Base-by-base conservation (phyloP, 2,888 invertebrate genomes). In the Synanthedon myopaeformis region DNA sequence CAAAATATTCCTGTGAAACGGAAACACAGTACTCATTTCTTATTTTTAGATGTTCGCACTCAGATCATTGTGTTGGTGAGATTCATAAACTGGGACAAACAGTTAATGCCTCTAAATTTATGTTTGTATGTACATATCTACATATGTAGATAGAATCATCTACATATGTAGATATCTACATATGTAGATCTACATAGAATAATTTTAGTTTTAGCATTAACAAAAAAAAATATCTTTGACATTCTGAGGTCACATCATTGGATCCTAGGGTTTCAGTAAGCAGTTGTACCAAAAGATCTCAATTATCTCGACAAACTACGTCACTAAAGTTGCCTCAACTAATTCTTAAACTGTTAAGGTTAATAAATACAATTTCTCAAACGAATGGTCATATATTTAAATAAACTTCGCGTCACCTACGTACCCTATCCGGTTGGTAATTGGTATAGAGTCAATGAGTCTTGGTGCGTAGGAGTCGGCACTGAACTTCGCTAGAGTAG, bases 401-500 rank as follows among this genome's bases (percentile, higher is more conserved):
- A 77, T 76, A 74, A 70, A 72, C 59, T 66, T 59, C 62, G 66
- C 69, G 70, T 72, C 69, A 70, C 63, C 61, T 61, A 59, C 60
- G 65, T 58, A 64, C 62, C 55, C 53, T 59, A 64, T 67, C 66
- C 41, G 51, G 12, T 12, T n/a, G 35, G 66, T 65, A 58, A 5
- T 12, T n/a, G 35, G 66, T 65, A 58, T 67, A 65, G 67, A 78
- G 74, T 80, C 76, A 82, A 81, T 79, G 76, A 78, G 74, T 64
- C 59, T 63, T 55, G 59, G 59, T 53, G 70, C 62, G 74, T 72
- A 78, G 70, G 70, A 55, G 67, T 74, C 77, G 75, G 62, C 79
- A 79, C 74, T 80, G 79, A 81, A 79, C 80, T 84, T 74, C 70
- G 71, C 6, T 74, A 69, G 75, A 76, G 72, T 74, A 83, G 84